These are phyloP conservation scores for Amblyjoppa proteus DNA, from an alignment of 2,888 invertebrate genomes.

Conservation along the genomic window DNA sequence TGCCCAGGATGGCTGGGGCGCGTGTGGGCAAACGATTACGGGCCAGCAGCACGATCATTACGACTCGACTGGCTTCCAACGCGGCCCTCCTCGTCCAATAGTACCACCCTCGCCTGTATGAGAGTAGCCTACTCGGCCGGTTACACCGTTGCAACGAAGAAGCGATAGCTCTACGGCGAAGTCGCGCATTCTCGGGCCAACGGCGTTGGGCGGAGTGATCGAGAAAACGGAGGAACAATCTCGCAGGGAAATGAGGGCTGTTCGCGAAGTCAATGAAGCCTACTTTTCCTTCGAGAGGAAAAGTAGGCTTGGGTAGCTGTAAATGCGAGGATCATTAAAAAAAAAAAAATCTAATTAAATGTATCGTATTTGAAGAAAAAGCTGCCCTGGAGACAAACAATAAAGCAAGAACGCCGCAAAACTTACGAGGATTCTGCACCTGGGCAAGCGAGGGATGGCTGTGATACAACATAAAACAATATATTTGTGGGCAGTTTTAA, in stretches of 20 bases:
- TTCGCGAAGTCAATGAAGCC: not conserved
- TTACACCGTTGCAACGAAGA: constrained; percentile 29
- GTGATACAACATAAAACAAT: too few species aligned
- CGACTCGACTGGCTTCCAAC: constrained; percentile 62
- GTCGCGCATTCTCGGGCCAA: not conserved
- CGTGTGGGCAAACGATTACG: constrained; percentile 67
- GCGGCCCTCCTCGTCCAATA: constrained; percentile 45
- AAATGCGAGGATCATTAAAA: not conserved
- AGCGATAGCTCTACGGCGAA: constrained; percentile 19
- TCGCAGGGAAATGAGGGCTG: not conserved
- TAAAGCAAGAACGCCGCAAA: not conserved
- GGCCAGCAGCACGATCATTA: constrained; percentile 65
- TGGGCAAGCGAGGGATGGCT: too few species aligned
- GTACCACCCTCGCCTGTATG: constrained; percentile 30
- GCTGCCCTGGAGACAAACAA: too few species aligned
- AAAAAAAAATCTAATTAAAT: constrained; percentile 45
- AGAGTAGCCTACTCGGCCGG: not conserved
- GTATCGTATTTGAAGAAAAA: too few species aligned
- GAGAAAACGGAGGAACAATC: constrained; percentile 15
- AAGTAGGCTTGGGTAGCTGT: not conserved
- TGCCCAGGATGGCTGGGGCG: constrained; percentile 45
- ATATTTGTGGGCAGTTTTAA: too few species aligned
- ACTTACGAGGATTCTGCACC: too few species aligned
- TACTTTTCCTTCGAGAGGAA: not conserved
- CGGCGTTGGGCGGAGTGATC: not conserved